phyloP scores from a whole-genome alignment of 1,140 invertebrate genomes.

The Penaeus japonicus region DNA sequence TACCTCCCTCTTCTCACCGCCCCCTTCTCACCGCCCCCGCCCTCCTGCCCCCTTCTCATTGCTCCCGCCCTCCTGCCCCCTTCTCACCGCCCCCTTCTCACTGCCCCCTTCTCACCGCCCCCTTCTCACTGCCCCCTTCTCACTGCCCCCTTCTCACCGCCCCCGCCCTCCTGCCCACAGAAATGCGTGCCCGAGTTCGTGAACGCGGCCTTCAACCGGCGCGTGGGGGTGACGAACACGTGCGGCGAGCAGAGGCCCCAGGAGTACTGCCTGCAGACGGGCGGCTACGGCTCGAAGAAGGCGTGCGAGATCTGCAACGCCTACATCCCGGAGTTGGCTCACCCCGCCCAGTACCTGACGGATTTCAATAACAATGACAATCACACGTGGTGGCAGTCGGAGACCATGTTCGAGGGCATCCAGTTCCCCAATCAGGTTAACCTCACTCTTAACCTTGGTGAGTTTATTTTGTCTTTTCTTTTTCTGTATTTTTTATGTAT shows the following conservation, averaged over 20 bases:
- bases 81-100: neutral
- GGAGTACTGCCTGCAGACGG: conserved; percentile 91
- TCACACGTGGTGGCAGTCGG: conserved; percentile 98
- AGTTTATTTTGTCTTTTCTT: neutral
- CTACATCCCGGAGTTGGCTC: conserved; percentile 67
- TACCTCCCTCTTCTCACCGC: too few species aligned
- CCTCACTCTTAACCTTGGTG: conserved; percentile 74
- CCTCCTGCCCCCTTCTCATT: too few species aligned
- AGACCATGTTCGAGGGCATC: conserved; percentile 93
- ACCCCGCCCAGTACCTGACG: conserved; percentile 83
- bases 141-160: neutral
- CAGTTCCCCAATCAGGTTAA: conserved; percentile 92
- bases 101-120: neutral
- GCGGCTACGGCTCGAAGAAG: conserved; percentile 62
- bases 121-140: neutral
- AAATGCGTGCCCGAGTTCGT: conserved; percentile 95
- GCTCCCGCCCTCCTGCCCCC: too few species aligned
- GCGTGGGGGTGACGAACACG: conserved; percentile 93
- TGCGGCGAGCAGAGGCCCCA: conserved; percentile 82
- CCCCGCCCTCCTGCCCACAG: conserved; percentile 65
- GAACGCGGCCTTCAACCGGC: conserved; percentile 89
- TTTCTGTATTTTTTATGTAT: too few species aligned
- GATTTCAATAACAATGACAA: conserved; percentile 90
- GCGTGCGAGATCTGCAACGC: conserved; percentile 68
- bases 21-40: too few species aligned